A percentile compares a stretch with the other conserved stretches of the same genome.
Evolutionary conservation across 2,113 vertebrate genomes (phyloP).

Genomic region (Salvelinus fontinalis): DNA sequence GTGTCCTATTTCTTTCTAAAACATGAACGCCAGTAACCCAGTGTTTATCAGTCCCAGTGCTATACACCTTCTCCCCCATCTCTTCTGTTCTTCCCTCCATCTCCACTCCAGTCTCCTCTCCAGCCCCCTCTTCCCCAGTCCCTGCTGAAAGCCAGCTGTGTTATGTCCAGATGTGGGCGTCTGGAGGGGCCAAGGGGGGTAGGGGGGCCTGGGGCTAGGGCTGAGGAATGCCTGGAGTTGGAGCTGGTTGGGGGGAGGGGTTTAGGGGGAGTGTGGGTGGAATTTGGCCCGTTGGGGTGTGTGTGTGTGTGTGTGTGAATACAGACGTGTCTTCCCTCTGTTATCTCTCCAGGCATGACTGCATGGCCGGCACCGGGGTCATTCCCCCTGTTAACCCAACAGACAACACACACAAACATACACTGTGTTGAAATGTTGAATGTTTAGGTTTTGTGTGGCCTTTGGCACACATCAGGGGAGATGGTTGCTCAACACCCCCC

Average conservation of each 20-base stretch:
- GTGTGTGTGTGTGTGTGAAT: conserved; percentile 1
- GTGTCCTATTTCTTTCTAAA: neutral
- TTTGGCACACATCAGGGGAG: neutral
- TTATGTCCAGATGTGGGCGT: conserved; percentile 61
- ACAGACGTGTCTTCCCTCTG: no score
- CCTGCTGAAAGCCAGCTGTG: conserved; percentile 59
- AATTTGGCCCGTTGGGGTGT: neutral
- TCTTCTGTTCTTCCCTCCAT: conserved; percentile 26
- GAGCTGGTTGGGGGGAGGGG: neutral
- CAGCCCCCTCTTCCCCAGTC: conserved; percentile 43
- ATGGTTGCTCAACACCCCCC: no score
- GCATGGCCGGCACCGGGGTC: neutral
- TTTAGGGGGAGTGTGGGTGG: neutral
- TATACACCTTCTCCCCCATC: conserved; percentile 21
- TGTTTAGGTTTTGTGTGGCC: neutral
- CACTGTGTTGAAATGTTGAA: no score
- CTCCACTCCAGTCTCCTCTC: conserved; percentile 24
- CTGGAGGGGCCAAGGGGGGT: conserved; percentile 9
- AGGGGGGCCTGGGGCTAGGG: neutral
- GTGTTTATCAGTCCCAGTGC: conserved; percentile 3
- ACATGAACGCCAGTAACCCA: neutral
- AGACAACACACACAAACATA: no score
- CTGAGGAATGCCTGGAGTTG: neutral
- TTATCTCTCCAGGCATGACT: no score
- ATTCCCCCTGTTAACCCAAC: neutral